Conservation (phyloP, 2,797 vertebrate genomes). For the Spinus olivaceus region DNA sequence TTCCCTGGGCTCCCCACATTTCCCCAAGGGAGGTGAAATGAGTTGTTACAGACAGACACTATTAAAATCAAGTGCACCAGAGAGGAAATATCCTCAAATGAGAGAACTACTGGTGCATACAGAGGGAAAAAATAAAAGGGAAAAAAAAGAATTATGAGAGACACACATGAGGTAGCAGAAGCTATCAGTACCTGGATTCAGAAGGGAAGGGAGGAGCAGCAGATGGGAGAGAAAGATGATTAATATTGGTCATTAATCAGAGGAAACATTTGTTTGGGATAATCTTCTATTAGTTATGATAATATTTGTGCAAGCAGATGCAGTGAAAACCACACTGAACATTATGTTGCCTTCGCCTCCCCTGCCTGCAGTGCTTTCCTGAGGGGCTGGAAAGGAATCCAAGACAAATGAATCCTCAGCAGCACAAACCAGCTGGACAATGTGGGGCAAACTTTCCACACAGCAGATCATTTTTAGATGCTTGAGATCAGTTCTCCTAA, state of each 20-base stretch:
- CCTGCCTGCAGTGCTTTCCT: background rate
- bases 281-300: slow-evolving; percentile 18
- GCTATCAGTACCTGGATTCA: slow-evolving; percentile 38
- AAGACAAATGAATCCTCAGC: slow-evolving; percentile 21
- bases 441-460: background rate
- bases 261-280: slow-evolving; percentile 51
- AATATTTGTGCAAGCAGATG: slow-evolving; percentile 54
- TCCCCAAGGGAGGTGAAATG: slow-evolving; percentile 47
- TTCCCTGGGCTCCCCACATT: slow-evolving; percentile 37
- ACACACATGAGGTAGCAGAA: slow-evolving; percentile 24
- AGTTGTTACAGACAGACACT: slow-evolving; percentile 57
- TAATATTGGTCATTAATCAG: slow-evolving; percentile 66
- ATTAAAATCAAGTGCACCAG: slow-evolving; percentile 62
- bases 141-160: background rate
- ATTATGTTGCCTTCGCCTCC: background rate
- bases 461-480: background rate
- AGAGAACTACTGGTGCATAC: slow-evolving; percentile 34
- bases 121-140: background rate
- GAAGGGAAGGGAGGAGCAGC: slow-evolving; percentile 39
- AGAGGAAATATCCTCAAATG: slow-evolving; percentile 53
- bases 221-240: slow-evolving; percentile 59
- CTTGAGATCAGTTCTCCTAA: background rate
- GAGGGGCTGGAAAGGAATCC: background rate
- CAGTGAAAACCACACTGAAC: slow-evolving; percentile 30
- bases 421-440: background rate